Percentiles rank a stretch among this genome's conserved stretches.
Conservation (phyloP, 2,113 vertebrate species). For the human (Homo sapiens) region GRCh38 chr5:165529501-165530000, state of each 20-base stretch:
- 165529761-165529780: neutral
- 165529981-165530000: no score
- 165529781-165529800: neutral
- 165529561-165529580: no score
- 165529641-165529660: no score
- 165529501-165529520: no score
- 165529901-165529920: neutral
- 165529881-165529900: rapidly evolving
- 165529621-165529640: no score
- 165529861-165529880: no score
- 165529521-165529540: no score
- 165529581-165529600: no score
- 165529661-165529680: neutral
- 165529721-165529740: neutral
- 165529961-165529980: neutral
- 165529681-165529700: neutral
- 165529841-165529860: neutral
- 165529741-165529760: neutral
- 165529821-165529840: neutral
- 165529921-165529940: neutral
- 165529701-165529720: neutral
- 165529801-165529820: neutral
- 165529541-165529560: no score
- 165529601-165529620: no score
- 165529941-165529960: neutral